Base-by-base conservation (phyloP, 2,113 vertebrate species). In the Solenodon paradoxus region DNA sequence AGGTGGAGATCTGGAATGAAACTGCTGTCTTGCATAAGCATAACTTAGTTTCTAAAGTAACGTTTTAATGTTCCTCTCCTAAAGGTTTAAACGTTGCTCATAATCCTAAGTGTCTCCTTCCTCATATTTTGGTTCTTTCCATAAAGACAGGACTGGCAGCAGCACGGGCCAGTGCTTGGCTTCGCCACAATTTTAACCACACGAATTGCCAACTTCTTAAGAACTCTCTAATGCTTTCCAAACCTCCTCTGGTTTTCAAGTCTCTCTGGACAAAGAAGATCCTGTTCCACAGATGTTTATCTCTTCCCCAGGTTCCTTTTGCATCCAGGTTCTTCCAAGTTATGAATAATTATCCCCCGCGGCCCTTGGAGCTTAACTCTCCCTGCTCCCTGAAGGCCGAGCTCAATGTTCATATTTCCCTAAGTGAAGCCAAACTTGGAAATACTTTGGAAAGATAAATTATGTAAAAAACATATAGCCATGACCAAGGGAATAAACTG, bases 1-100 rank as follows among this genome's bases (percentile, higher is more conserved):
- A 72, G 90, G 63, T 19, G 42, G n/a, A n/a, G n/a, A n/a, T n/a
- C n/a, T n/a, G n/a, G n/a, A n/a, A n/a, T n/a, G 40, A 90, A 95
- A 57, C 38, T 28, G 32, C 8, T 87, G 64, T n/a, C n/a, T n/a
- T n/a, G n/a, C n/a, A n/a, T n/a, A 92, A 77, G 55, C 28, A 40
- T 53, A 94, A 55, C 38, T 74, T 49, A 63, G 26, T 88, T 94
- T 96, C 93, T 77, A 61, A 75, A 5, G 55, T 82, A 85, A 94
- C 51, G 72, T 79, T 72, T 88, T 79, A 80, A 12, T 40, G 10
- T 16, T 24, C 20, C 1, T 16, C 42, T 92, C 28, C 53, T 92
- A 85, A 40, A 82, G n/a, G n/a, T n/a, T n/a, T n/a, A n/a, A n/a
- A n/a, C n/a, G n/a, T n/a, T 5, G 42, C 3, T 59, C 38, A 35